Base-by-base conservation (phyloP, 2,888 invertebrate genomes). In the Azorinus chamasolen region DNA sequence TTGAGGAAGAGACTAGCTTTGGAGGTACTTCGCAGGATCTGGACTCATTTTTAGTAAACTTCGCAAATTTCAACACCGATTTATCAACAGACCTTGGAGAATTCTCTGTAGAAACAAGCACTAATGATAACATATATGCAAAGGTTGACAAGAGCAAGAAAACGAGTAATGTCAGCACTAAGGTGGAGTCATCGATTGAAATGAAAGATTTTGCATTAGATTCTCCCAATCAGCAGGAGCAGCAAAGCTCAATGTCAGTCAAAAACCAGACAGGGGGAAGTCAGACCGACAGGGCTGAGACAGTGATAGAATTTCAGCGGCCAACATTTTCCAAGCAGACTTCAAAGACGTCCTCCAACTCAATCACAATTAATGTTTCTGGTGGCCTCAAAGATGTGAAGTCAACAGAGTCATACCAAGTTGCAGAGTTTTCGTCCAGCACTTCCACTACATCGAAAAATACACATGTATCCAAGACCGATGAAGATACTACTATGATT, bases 281-380 rank as follows among this genome's bases (percentile, higher is more conserved):
- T 14, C 70, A 76, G 53, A 70, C 45, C 5, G 75, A 76, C n/a
- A 53, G 75, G 4, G 59, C 55, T 1, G 75, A 76, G 45, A 65
- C 55, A 5, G 62, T 70, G 3, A 76, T 76, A 20, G 37, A 45
- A 25, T 39, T 50, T 22, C 46, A 59, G 22, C 53, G 64, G 14
- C 32, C 58, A 6, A 46, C 53, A 25, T 45, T 75, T n/a, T 64
- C 55, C 10, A 46, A 41, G 59, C 39, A 61, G 41, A 51, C 39
- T 5, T 45, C n/a, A 45, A 45, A 45, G 45, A 18, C 45, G 14
- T 32, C 32, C 10, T 32, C 32, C 4, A 32, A 10, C 32, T 32
- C 32, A 32, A 32, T 32, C 32, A 32, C 10, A 10, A 32, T 32
- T 6, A 32, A 32, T 32, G 32, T 32, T 10, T 32, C 32, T 10